A percentile compares a stretch with the other conserved stretches of the same genome.
Evolutionary conservation across 2,797 vertebrate genomes (phyloP).

Genomic region (Erethizon dorsatum): DNA sequence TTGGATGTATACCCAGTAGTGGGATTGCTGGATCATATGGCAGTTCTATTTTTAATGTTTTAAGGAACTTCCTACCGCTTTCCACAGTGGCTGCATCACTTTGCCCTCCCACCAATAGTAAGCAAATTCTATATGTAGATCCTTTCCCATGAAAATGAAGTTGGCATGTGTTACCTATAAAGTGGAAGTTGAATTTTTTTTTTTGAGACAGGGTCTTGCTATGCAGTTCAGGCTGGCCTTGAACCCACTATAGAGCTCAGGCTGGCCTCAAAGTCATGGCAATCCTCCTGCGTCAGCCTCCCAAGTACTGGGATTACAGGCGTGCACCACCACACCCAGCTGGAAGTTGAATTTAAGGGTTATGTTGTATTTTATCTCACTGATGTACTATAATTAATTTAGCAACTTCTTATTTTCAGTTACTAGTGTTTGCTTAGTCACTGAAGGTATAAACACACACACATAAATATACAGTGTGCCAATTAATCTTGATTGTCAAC

Average conservation of each 20-base stretch:
- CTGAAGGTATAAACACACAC: neutral
- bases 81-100: neutral
- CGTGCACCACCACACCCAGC: rapidly evolving
- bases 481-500: neutral
- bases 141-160: neutral
- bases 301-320: neutral
- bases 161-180: neutral
- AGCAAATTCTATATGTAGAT: neutral
- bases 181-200: neutral
- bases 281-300: neutral
- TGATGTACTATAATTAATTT: neutral
- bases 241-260: neutral
- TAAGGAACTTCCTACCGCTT: neutral
- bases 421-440: neutral
- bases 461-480: neutral
- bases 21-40: neutral
- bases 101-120: neutral
- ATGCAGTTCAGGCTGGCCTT: neutral
- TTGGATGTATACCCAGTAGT: neutral
- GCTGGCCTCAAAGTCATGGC: neutral
- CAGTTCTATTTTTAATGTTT: conserved; percentile 8
- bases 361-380: neutral
- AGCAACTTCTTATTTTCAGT: neutral
- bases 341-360: neutral
- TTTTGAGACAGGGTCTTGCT: neutral